phyloP scores from a whole-genome alignment of 2,113 vertebrate species.

The Elachura formosa region DNA sequence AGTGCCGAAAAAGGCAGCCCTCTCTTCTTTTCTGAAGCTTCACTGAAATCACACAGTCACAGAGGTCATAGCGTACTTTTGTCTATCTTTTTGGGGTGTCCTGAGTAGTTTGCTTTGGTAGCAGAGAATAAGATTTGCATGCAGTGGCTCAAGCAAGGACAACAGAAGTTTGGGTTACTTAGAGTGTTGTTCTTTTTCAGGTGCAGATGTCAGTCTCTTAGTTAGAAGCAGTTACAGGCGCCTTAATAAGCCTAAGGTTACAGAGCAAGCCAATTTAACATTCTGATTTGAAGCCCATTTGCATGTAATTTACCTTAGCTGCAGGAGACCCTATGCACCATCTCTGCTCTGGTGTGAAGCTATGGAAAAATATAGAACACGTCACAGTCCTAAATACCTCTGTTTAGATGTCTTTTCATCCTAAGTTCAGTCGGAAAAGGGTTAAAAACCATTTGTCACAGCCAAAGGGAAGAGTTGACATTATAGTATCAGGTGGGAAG shows the following conservation, averaged over 20 bases:
- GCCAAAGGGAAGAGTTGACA: background rate
- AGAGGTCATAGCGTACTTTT: background rate
- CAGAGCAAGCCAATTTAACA: background rate
- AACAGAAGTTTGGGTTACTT: background rate
- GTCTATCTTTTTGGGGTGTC: background rate
- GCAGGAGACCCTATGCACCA: background rate
- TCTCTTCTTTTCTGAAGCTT: background rate
- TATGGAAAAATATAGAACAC: background rate
- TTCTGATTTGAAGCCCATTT: background rate
- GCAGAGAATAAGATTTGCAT: background rate
- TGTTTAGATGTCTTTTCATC: background rate
- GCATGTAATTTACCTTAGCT: background rate
- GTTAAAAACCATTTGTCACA: background rate
- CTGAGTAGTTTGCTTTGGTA: background rate
- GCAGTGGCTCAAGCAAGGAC: rapidly evolving
- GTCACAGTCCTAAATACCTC: background rate
- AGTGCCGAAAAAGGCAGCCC: conserved; percentile 24
- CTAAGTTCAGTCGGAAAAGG: background rate
- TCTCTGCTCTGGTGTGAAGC: background rate
- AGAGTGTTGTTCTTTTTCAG: background rate
- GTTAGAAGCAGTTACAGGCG: background rate
- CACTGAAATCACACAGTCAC: rapidly evolving
- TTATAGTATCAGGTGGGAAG: background rate
- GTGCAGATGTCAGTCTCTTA: background rate
- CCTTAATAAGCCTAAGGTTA: background rate